Evolutionary conservation across 2,113 vertebrate species (phyloP).

Genomic region (Solea solea): DNA sequence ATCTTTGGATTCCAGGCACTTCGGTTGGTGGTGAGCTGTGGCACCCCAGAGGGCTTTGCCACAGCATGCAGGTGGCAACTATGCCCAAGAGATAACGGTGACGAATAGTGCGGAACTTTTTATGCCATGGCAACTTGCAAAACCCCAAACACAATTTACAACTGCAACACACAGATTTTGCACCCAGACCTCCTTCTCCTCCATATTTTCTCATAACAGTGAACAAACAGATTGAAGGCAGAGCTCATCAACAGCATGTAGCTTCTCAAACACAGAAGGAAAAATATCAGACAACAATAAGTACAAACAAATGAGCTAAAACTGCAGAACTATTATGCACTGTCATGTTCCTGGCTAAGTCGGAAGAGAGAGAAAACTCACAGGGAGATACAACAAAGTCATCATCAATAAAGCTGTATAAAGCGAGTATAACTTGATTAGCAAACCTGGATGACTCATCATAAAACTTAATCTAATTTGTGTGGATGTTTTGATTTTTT

Average conservation of each 20-base stretch:
- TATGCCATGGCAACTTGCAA: slow-evolving; percentile 54
- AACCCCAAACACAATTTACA: slow-evolving; percentile 17
- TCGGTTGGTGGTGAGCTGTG: slow-evolving; percentile 9
- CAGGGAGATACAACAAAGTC: not conserved
- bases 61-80: slow-evolving; percentile 34
- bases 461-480: slow-evolving; percentile 5
- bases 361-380: not conserved
- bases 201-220: slow-evolving; percentile 37
- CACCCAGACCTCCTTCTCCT: not conserved
- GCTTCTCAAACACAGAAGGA: not conserved
- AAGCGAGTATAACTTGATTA: slow-evolving; percentile 4
- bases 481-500: not conserved
- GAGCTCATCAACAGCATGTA: slow-evolving; percentile 41
- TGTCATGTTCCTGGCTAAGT: slow-evolving; percentile 5
- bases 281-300: slow-evolving; percentile 3
- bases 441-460: not conserved
- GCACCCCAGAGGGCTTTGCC: slow-evolving; percentile 65
- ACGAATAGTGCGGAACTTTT: slow-evolving; percentile 71
- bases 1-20: not conserved
- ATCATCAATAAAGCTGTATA: not conserved
- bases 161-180: slow-evolving; percentile 3
- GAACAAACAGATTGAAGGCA: slow-evolving; percentile 38
- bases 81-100: slow-evolving; percentile 44
- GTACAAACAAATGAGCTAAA: slow-evolving; percentile 1
- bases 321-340: slow-evolving; percentile 28